A percentile compares a stretch with the other conserved stretches of the same genome.
Evolutionary conservation across 2,888 invertebrate genomes (phyloP).

Genomic region (Sesia apiformis): DNA sequence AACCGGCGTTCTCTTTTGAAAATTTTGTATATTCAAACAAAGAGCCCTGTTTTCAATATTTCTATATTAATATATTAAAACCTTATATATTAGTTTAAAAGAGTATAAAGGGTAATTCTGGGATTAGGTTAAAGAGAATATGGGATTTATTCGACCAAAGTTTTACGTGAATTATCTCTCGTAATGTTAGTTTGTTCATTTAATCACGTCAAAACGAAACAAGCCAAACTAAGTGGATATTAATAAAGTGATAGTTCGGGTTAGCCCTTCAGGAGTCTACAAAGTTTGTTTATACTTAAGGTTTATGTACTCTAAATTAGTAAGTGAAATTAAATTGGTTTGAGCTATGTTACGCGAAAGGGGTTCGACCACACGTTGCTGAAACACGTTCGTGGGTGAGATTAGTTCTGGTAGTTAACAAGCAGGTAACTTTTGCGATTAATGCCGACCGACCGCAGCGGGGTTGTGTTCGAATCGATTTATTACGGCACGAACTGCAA

Average conservation of each 20-base stretch:
- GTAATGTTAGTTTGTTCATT: not conserved
- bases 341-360: conserved; percentile 1
- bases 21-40: too few relatives aligned
- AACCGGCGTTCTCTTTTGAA: too few relatives aligned
- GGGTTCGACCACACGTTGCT: conserved; percentile 12
- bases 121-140: too few relatives aligned
- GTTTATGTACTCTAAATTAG: not conserved
- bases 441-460: conserved; percentile 16
- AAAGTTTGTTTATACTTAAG: not conserved
- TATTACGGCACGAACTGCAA: conserved; percentile 10
- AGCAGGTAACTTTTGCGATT: conserved; percentile 46
- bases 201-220: not conserved
- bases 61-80: too few relatives aligned
- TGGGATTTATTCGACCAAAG: too few relatives aligned
- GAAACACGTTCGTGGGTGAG: conserved; percentile 24
- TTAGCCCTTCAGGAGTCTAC: not conserved
- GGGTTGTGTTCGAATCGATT: conserved; percentile 23
- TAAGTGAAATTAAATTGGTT: not conserved
- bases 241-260: not conserved
- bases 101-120: too few relatives aligned
- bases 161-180: too few relatives aligned
- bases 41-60: too few relatives aligned
- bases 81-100: too few relatives aligned
- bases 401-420: conserved; percentile 33
- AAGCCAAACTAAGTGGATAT: not conserved